Evolutionary conservation across 2,888 invertebrate species (phyloP).

Genomic region (Tolmerus cingulatus): DNA sequence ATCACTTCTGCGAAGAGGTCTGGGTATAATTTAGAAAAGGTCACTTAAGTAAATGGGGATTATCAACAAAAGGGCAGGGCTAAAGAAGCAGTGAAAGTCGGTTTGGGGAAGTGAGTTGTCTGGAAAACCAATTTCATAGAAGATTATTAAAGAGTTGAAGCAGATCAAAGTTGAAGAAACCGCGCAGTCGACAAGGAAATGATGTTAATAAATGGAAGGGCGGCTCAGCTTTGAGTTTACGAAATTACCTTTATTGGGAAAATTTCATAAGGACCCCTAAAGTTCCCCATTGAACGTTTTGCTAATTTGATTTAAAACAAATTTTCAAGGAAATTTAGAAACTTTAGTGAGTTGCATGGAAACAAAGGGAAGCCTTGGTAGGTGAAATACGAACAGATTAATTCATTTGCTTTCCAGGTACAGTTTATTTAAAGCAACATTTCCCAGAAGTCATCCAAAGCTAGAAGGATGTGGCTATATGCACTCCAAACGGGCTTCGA

Average conservation of each 20-base stretch:
- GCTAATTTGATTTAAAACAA: neutral
- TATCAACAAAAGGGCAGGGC: neutral
- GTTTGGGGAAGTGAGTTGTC: neutral
- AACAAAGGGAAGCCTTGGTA: neutral
- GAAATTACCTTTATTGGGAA: neutral
- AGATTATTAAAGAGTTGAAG: neutral
- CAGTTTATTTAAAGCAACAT: neutral
- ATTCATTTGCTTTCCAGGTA: neutral
- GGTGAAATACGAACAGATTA: neutral
- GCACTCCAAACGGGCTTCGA: too few species aligned
- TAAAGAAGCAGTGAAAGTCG: neutral
- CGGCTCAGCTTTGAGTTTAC: neutral
- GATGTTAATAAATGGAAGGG: constrained; percentile 19
- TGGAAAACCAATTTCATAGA: constrained; percentile 12
- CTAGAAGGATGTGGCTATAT: too few species aligned
- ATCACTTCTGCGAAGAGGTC: constrained; percentile 4
- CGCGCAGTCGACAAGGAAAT: neutral
- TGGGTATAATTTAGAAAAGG: constrained; percentile 21
- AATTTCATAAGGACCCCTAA: neutral
- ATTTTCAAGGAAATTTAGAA: neutral
- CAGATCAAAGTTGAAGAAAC: constrained; percentile 30
- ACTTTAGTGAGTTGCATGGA: neutral
- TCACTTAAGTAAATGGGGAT: constrained; percentile 29
- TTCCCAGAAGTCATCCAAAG: neutral
- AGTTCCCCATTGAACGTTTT: neutral